Evolutionary conservation across 2,888 invertebrate genomes (phyloP).

Genomic region (Aleiodes leptofemur): DNA sequence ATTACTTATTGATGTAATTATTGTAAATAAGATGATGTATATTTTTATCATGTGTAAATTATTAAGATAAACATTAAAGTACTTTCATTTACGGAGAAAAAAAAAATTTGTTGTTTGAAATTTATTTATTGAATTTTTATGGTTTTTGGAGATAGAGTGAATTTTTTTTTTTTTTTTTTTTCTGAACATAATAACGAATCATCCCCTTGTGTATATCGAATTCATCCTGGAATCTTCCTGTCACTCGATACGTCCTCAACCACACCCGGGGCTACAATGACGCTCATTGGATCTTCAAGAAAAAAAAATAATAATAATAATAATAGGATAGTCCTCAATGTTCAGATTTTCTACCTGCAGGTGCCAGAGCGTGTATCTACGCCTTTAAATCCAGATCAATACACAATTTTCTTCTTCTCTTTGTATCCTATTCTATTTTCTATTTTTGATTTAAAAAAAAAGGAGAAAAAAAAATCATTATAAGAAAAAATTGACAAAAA

Average conservation of each 20-base stretch:
- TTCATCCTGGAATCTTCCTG: constrained; percentile 68
- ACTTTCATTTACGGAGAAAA: constrained; percentile 8
- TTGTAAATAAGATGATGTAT: constrained; percentile 58
- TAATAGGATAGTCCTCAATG: constrained; percentile 2
- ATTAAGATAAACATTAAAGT: background rate
- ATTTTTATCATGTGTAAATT: constrained; percentile 58
- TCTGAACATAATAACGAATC: constrained; percentile 66
- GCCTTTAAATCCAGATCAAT: constrained; percentile 49
- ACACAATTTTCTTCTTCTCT: constrained; percentile 41
- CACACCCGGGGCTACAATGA: constrained; percentile 61
- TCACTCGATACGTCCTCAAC: constrained; percentile 68
- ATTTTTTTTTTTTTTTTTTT: too few species aligned
- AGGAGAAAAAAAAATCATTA: constrained; percentile 10
- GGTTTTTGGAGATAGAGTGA: constrained; percentile 15
- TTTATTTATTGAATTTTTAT: constrained; percentile 8
- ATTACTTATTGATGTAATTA: constrained; percentile 21
- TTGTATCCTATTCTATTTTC: constrained; percentile 6
- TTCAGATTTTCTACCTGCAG: constrained; percentile 53
- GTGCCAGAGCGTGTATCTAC: constrained; percentile 44
- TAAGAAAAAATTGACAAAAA: constrained; percentile 10
- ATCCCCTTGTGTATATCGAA: constrained; percentile 66
- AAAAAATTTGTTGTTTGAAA: background rate
- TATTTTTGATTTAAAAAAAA: background rate
- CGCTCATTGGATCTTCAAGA: constrained; percentile 46
- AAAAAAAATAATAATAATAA: constrained; percentile 41